phyloP scores from a whole-genome alignment of 2,113 vertebrate genomes.

The Actenoides hombroni region DNA sequence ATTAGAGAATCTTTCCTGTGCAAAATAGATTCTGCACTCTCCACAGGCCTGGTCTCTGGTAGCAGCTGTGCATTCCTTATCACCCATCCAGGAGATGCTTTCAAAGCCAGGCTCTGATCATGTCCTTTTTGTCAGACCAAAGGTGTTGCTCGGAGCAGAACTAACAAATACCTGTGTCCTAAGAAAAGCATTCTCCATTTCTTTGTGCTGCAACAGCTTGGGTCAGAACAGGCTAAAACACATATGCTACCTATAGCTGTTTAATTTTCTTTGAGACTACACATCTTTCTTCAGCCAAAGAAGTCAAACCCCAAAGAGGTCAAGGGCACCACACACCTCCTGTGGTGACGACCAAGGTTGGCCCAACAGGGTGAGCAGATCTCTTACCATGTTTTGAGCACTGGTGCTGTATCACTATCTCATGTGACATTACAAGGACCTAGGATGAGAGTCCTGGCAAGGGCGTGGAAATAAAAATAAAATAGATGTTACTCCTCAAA shows the following conservation, averaged over 20 bases:
- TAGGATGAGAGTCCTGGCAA: not conserved
- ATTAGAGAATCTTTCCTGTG: conserved; percentile 17
- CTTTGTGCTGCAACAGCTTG: not conserved
- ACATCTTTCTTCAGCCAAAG: not conserved
- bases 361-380: not conserved
- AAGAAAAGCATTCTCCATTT: not conserved
- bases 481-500: not conserved
- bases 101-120: not conserved
- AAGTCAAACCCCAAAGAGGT: not conserved
- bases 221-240: not conserved
- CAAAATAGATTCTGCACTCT: not conserved
- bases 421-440: not conserved
- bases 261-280: not conserved
- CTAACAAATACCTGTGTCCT: not conserved
- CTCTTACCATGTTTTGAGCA: not conserved
- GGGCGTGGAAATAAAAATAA: not conserved
- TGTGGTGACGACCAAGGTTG: not conserved
- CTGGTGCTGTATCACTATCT: not conserved
- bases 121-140: not conserved
- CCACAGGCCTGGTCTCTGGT: not conserved
- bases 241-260: not conserved
- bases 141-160: not conserved
- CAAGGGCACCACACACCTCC: not conserved
- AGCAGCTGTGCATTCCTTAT: not conserved
- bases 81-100: not conserved